phyloP scores from a whole-genome alignment of 2,888 invertebrate genomes.

The Clepsis dumicolana region DNA sequence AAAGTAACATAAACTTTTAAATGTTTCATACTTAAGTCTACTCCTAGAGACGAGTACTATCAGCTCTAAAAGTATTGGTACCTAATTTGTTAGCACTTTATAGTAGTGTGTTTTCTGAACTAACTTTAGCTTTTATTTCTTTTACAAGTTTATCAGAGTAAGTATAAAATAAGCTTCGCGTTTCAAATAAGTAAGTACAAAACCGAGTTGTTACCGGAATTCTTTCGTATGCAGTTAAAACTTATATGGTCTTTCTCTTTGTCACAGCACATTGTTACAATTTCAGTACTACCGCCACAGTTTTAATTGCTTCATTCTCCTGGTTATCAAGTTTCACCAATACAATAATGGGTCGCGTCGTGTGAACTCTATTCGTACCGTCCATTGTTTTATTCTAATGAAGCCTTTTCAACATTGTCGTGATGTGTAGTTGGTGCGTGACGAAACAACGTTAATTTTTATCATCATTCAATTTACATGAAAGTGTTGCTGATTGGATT shows the following conservation, averaged over 20 bases:
- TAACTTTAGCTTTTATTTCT: too few relatives aligned
- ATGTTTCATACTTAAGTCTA: too few relatives aligned
- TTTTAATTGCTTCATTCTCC: conserved; percentile 19
- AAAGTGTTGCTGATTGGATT: background rate
- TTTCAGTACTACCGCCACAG: conserved; percentile 1
- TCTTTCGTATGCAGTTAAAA: background rate
- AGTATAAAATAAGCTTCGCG: too few relatives aligned
- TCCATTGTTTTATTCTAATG: conserved; percentile 28
- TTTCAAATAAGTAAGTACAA: too few relatives aligned
- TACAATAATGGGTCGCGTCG: conserved; percentile 20
- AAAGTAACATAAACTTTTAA: too few relatives aligned
- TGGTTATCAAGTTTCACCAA: conserved; percentile 21
- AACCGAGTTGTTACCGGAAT: too few relatives aligned
- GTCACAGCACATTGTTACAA: background rate
- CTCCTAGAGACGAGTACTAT: too few relatives aligned
- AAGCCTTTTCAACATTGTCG: conserved; percentile 14
- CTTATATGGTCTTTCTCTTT: conserved; percentile 1
- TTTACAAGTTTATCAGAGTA: too few relatives aligned
- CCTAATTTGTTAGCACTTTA: too few relatives aligned
- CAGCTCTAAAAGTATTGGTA: too few relatives aligned
- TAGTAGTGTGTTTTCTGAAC: too few relatives aligned
- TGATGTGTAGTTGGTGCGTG: background rate
- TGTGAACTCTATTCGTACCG: conserved; percentile 33
- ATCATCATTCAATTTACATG: conserved; percentile 2
- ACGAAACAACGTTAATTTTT: conserved; percentile 10